These are phyloP conservation scores for Drosophila maculinotata DNA, from an alignment of 2,888 invertebrate genomes.

Conservation along the genomic window DNA sequence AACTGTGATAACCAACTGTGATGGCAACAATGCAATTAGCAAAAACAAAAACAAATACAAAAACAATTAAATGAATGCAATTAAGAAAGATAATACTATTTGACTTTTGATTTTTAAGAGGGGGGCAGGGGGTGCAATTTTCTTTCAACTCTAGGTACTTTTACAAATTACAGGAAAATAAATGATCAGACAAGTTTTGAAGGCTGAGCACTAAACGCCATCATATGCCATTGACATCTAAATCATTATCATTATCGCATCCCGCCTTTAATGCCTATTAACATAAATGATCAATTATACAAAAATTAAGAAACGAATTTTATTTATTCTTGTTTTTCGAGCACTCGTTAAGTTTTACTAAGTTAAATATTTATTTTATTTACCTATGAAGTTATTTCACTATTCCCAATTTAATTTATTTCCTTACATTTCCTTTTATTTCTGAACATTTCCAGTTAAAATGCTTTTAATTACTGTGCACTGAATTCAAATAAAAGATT, in stretches of 20 bases:
- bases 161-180: background rate
- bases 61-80: constrained; percentile 49
- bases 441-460: background rate
- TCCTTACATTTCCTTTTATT: background rate
- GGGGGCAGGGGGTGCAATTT: constrained; percentile 12
- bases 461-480: background rate
- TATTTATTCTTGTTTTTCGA: too few relatives aligned
- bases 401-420: background rate
- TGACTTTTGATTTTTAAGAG: constrained; percentile 12
- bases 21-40: constrained; percentile 67
- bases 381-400: background rate
- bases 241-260: too few relatives aligned
- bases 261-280: background rate
- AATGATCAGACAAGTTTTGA: too few relatives aligned
- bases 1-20: constrained; percentile 82
- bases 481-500: constrained; percentile 21
- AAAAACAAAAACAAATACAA: constrained; percentile 23
- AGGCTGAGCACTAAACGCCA: too few relatives aligned
- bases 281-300: background rate
- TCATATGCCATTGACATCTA: too few relatives aligned
- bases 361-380: background rate
- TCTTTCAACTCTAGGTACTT: constrained; percentile 5
- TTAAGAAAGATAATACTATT: constrained; percentile 26
- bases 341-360: too few relatives aligned
- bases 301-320: too few relatives aligned